A percentile compares a stretch with the other conserved stretches of the same genome.
phyloP scores from a whole-genome alignment of 2,113 vertebrate genomes.

The Halcyon senegalensis region DNA sequence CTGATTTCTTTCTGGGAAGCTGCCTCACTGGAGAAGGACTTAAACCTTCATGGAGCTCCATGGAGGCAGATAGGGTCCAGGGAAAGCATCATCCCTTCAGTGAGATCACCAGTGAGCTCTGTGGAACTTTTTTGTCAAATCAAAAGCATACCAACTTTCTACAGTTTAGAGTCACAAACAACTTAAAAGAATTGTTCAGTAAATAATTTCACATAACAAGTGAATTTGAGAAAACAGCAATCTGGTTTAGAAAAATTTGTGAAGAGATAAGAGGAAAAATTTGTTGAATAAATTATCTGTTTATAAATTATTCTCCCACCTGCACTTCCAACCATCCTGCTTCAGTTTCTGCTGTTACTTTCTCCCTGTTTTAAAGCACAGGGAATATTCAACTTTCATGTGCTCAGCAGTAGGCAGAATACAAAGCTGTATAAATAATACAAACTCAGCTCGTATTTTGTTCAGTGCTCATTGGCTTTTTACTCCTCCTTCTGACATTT shows the following conservation, averaged over 20 bases:
- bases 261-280: conserved; percentile 51
- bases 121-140: conserved; percentile 11
- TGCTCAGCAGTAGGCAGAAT: conserved; percentile 69
- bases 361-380: conserved; percentile 45
- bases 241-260: conserved; percentile 60
- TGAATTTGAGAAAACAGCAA: conserved; percentile 63
- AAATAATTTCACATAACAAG: conserved; percentile 69
- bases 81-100: background rate
- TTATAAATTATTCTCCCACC: conserved; percentile 62
- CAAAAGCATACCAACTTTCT: background rate
- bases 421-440: conserved; percentile 70
- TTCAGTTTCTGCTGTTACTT: conserved; percentile 61
- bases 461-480: conserved; percentile 9
- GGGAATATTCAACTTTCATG: conserved; percentile 66
- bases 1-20: background rate
- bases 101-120: background rate
- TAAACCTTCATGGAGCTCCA: background rate
- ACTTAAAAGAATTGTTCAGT: conserved; percentile 65
- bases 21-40: background rate
- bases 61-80: background rate
- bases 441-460: conserved; percentile 23
- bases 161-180: conserved; percentile 63
- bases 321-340: conserved; percentile 65
- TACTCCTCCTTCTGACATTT: background rate
- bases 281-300: conserved; percentile 67